Percentiles rank a stretch among this genome's conserved stretches.
Conservation (phyloP, 2,888 invertebrate species). For the Zootermopsis nevadensis region DNA sequence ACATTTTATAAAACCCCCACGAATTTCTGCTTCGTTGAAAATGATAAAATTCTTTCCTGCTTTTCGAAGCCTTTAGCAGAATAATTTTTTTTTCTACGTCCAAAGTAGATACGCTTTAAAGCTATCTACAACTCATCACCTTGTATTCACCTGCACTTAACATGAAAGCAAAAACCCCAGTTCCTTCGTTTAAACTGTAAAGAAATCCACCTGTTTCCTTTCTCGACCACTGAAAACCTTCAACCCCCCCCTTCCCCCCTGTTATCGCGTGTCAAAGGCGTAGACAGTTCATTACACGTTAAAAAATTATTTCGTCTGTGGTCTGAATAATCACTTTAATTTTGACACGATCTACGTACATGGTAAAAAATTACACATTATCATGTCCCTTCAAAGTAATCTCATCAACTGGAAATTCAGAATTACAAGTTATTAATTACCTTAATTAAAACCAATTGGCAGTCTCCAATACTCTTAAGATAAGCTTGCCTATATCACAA, state of each 20-base stretch:
- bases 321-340: conserved; percentile 3
- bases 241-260: background rate
- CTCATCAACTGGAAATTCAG: background rate
- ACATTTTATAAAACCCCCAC: too few relatives aligned
- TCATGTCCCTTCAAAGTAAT: background rate
- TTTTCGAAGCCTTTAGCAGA: too few relatives aligned
- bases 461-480: background rate
- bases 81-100: too few relatives aligned
- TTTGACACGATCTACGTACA: conserved; percentile 27
- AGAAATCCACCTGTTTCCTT: conserved; percentile 31
- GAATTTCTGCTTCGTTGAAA: too few relatives aligned
- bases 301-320: conserved; percentile 21
- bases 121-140: background rate
- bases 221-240: background rate
- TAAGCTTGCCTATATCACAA: background rate
- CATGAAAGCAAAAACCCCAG: background rate
- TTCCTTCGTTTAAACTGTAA: background rate
- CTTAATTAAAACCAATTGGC: conserved; percentile 10
- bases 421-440: background rate
- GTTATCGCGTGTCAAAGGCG: conserved; percentile 27
- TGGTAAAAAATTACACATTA: background rate
- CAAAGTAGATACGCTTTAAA: too few relatives aligned
- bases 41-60: too few relatives aligned
- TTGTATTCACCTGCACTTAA: background rate
- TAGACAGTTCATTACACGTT: conserved; percentile 15